Evolutionary conservation across 64 coral and sea anemone species (phyloP).

Genomic region (Catalaphyllia jardinei): DNA sequence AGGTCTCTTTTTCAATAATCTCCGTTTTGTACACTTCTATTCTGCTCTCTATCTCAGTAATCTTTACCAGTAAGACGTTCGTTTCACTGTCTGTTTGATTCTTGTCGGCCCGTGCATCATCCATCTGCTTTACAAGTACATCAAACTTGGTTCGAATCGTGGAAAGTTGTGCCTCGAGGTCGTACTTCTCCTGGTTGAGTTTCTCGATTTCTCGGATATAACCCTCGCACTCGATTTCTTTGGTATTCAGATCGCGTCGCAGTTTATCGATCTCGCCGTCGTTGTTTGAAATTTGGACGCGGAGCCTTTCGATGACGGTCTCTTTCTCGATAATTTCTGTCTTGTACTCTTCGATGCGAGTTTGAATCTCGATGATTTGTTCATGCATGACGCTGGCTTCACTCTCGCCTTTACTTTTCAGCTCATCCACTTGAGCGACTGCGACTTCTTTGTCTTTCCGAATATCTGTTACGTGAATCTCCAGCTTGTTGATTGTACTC

Average conservation of each 20-base stretch:
- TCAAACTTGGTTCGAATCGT: conserved; percentile 80
- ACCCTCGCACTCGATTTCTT: conserved; percentile 84
- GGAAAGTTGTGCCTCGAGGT: conserved; percentile 82
- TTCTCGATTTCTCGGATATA: conserved; percentile 93
- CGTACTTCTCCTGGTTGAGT: conserved; percentile 87
- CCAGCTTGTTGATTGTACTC: conserved; percentile 49
- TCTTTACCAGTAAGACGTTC: conserved; percentile 57
- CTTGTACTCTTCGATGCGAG: conserved; percentile 85
- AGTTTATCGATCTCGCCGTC: conserved; percentile 85
- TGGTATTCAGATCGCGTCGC: conserved; percentile 89
- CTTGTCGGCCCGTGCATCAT: conserved; percentile 61
- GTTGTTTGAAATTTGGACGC: conserved; percentile 80
- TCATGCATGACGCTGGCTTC: conserved; percentile 64
- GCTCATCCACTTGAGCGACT: conserved; percentile 52
- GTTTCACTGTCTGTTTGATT: conserved; percentile 71
- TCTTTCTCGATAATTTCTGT: conserved; percentile 94
- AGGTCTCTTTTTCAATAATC: conserved; percentile 82
- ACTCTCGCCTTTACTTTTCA: conserved; percentile 67
- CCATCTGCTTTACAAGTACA: conserved; percentile 63
- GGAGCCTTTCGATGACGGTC: conserved; percentile 83
- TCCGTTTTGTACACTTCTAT: conserved; percentile 88
- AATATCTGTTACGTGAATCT: conserved; percentile 37
- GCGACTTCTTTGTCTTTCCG: conserved; percentile 64
- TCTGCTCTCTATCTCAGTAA: conserved; percentile 76
- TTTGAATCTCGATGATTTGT: conserved; percentile 80